Conservation (phyloP, 1,140 invertebrate species). For the Lineus longissimus region DNA sequence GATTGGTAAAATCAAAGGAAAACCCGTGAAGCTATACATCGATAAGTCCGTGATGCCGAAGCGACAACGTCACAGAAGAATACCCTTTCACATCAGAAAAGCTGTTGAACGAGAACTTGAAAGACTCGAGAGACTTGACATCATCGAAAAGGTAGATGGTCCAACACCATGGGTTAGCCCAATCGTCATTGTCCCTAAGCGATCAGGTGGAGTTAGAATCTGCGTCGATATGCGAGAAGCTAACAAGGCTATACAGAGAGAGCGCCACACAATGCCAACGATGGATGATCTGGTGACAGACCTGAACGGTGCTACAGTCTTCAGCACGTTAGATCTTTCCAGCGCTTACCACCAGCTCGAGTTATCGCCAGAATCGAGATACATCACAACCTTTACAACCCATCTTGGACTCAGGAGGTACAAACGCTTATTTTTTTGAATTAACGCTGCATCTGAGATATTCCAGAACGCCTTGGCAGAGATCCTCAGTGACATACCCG, state of each 20-base stretch:
- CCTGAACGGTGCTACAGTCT: slow-evolving; percentile 25
- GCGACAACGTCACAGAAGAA: slow-evolving; percentile 19
- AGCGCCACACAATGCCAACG: slow-evolving; percentile 31
- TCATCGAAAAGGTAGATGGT: slow-evolving; percentile 33
- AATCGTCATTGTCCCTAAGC: slow-evolving; percentile 32
- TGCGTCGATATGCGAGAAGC: slow-evolving; percentile 33
- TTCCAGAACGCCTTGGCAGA: slow-evolving; percentile 18
- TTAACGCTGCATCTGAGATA: slow-evolving; percentile 15
- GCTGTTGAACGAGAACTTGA: slow-evolving; percentile 20
- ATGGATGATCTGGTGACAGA: slow-evolving; percentile 28
- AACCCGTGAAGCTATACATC: slow-evolving; percentile 27
- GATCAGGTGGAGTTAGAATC: slow-evolving; percentile 22
- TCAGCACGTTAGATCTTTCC: slow-evolving; percentile 30
- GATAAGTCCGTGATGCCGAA: slow-evolving; percentile 23
- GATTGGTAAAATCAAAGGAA: slow-evolving; percentile 25
- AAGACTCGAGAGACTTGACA: slow-evolving; percentile 22
- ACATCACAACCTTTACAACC: slow-evolving; percentile 28
- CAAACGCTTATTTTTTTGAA: slow-evolving; percentile 25
- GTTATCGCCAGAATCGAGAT: slow-evolving; percentile 26
- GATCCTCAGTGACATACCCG: neutral
- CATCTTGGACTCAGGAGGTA: slow-evolving; percentile 25
- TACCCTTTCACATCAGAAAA: slow-evolving; percentile 25
- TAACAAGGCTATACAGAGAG: slow-evolving; percentile 28
- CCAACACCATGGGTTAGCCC: slow-evolving; percentile 38
- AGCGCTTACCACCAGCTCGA: slow-evolving; percentile 35